Conservation (phyloP, 1,140 invertebrate genomes). For the Macrosteles quadrilineatus region DNA sequence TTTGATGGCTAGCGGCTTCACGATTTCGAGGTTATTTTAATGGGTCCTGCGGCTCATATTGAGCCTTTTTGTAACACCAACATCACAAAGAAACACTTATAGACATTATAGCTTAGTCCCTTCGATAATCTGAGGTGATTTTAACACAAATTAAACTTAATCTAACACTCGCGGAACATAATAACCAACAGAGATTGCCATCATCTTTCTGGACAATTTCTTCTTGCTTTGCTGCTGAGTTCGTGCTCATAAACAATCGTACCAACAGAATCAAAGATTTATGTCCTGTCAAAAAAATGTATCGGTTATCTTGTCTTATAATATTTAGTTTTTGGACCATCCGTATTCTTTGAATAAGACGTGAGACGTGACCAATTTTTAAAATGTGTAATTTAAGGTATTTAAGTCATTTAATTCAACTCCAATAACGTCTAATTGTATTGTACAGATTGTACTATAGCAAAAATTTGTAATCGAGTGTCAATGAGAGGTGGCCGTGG, state of each 20-base stretch:
- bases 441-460: too few relatives aligned
- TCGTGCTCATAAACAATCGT: conserved; percentile 20
- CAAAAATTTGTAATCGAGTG: too few relatives aligned
- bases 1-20: conserved; percentile 26
- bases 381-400: too few relatives aligned
- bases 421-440: too few relatives aligned
- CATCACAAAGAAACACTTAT: neutral
- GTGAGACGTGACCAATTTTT: too few relatives aligned
- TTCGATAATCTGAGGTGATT: neutral
- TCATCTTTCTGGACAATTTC: conserved; percentile 5
- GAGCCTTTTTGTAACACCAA: neutral
- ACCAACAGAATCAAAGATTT: conserved; percentile 17
- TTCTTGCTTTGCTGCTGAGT: neutral
- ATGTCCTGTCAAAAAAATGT: conserved; percentile 2
- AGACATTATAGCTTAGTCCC: too few relatives aligned
- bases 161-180: neutral
- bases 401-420: too few relatives aligned
- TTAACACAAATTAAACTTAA: neutral
- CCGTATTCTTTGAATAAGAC: too few relatives aligned
- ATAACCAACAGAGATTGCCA: conserved; percentile 11
- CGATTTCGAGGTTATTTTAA: conserved; percentile 33
- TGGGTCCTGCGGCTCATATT: neutral
- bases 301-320: too few relatives aligned
- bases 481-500: too few relatives aligned
- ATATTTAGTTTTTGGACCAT: too few relatives aligned